Conservation (phyloP, 2,888 invertebrate species). For the Linnaemya vulpina region DNA sequence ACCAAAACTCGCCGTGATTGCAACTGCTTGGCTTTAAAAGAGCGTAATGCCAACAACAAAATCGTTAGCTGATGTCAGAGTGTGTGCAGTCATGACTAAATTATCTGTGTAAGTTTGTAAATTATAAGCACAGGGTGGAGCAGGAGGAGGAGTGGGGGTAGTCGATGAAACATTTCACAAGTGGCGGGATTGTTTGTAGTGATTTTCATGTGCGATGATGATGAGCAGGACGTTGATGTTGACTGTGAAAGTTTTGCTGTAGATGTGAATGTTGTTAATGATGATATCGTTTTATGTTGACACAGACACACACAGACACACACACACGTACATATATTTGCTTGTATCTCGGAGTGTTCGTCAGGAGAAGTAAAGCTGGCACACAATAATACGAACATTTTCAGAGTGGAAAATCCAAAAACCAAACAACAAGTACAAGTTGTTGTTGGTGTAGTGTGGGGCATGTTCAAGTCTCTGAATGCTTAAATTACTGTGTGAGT, state of each 20-base stretch:
- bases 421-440: conserved; percentile 61
- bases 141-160: too few species aligned
- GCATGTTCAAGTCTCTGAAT: conserved; percentile 12
- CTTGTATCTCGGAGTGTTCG: background rate
- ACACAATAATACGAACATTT: conserved; percentile 69
- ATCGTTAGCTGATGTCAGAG: background rate
- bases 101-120: conserved; percentile 6
- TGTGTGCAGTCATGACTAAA: conserved; percentile 3
- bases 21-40: conserved; percentile 69
- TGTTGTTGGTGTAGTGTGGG: conserved; percentile 8
- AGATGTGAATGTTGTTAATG: conserved; percentile 40
- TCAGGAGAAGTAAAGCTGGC: conserved; percentile 41
- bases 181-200: conserved; percentile 20
- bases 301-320: background rate
- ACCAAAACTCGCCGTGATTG: conserved; percentile 63
- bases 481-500: background rate
- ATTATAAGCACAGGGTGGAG: background rate
- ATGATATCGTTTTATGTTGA: conserved; percentile 47
- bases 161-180: conserved; percentile 18
- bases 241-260: conserved; percentile 29
- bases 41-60: conserved; percentile 65
- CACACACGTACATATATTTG: background rate
- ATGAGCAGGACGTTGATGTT: conserved; percentile 31
- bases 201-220: conserved; percentile 26
- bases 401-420: conserved; percentile 62